These are phyloP conservation scores for Myioborus melanocephalus DNA, from an alignment of 2,797 vertebrate genomes.

Conservation along the genomic window DNA sequence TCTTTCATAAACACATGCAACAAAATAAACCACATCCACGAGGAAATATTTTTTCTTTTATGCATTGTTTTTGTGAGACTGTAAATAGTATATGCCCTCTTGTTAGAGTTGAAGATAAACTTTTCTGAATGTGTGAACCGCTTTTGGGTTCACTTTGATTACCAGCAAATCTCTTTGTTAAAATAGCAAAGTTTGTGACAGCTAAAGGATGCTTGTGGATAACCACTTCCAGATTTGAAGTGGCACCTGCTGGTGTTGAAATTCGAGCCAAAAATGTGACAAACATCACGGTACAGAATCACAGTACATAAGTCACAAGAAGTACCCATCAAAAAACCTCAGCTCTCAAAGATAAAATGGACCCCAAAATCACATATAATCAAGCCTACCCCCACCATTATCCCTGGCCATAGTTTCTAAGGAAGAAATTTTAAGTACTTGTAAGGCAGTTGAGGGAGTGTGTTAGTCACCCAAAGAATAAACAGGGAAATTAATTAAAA, in stretches of 20 bases:
- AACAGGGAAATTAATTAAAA: constrained; percentile 43
- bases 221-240: neutral
- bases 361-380: neutral
- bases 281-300: neutral
- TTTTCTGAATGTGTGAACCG: neutral
- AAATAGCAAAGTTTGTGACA: neutral
- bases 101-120: neutral
- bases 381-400: neutral
- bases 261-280: neutral
- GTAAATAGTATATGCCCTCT: neutral
- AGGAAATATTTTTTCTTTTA: neutral
- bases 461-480: constrained; percentile 10
- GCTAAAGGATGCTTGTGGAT: neutral
- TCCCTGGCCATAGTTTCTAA: neutral
- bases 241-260: constrained; percentile 21
- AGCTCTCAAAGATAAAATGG: neutral
- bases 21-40: neutral
- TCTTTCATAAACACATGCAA: neutral
- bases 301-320: neutral
- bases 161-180: neutral
- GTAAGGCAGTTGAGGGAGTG: neutral
- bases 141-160: neutral
- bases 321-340: neutral
- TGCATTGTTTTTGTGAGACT: neutral
- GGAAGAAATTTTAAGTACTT: neutral